These are phyloP conservation scores for Clostera curtula DNA, from an alignment of 2,888 invertebrate species.

Conservation along the genomic window DNA sequence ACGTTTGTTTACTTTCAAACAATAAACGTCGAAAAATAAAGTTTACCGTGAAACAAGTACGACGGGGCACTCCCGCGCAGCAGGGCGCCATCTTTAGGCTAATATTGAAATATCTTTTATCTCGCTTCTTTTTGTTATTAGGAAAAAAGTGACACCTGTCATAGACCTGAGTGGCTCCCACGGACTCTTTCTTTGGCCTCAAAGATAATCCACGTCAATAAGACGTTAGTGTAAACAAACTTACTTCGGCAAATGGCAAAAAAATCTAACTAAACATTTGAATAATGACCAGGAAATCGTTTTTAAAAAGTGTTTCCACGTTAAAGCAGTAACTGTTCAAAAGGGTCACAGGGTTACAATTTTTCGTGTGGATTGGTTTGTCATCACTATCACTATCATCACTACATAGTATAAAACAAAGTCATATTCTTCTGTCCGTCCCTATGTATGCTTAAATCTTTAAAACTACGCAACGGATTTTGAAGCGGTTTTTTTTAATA, in stretches of 20 bases:
- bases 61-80: constrained; percentile 31
- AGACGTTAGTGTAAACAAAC: constrained; percentile 41
- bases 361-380: too few species aligned
- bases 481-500: too few species aligned
- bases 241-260: constrained; percentile 15
- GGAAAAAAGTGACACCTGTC: constrained; percentile 59
- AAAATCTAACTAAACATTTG: constrained; percentile 1
- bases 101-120: constrained; percentile 59
- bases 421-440: too few species aligned
- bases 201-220: constrained; percentile 34
- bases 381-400: too few species aligned
- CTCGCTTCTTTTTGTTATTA: constrained; percentile 37
- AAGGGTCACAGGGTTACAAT: too few species aligned
- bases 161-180: constrained; percentile 42
- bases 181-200: constrained; percentile 25
- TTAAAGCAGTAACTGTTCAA: too few species aligned
- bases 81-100: constrained; percentile 43
- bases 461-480: too few species aligned
- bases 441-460: too few species aligned
- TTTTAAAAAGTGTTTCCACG: too few species aligned
- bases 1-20: constrained; percentile 27
- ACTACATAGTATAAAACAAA: too few species aligned
- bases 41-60: constrained; percentile 30
- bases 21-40: constrained; percentile 30
- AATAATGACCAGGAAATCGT: too few species aligned